Conservation (phyloP, 2,113 vertebrate species). For the Gracilinanus agilis region DNA sequence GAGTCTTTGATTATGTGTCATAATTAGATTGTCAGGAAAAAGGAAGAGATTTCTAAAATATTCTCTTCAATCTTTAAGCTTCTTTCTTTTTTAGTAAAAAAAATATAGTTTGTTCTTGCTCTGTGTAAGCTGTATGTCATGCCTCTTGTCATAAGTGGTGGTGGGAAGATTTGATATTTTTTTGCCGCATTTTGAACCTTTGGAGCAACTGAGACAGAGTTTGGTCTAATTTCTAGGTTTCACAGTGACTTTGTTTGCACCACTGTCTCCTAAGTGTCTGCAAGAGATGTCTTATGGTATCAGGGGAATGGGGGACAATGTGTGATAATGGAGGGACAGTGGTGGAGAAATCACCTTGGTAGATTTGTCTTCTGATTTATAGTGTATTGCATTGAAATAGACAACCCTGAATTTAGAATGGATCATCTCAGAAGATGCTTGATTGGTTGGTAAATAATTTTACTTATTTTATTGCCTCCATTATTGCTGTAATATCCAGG, state of each 20-base stretch:
- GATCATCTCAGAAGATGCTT: conserved; percentile 36
- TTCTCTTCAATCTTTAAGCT: neutral
- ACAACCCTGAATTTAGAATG: conserved; percentile 11
- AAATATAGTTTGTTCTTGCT: neutral
- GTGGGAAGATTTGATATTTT: neutral
- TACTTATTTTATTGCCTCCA: conserved; percentile 43
- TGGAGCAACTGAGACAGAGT: neutral
- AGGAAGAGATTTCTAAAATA: neutral
- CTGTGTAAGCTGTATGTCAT: neutral
- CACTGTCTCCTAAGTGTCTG: neutral
- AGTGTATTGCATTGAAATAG: neutral
- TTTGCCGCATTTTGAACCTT: neutral
- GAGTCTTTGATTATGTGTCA: neutral
- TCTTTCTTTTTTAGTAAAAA: neutral
- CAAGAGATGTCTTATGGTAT: no score
- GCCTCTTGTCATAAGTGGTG: neutral
- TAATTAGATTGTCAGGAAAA: neutral
- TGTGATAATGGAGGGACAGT: neutral
- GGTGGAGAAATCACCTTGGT: conserved; percentile 22
- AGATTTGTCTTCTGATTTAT: conserved; percentile 10
- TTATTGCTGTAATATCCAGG: neutral
- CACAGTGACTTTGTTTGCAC: neutral
- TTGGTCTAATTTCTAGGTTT: neutral
- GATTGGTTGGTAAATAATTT: neutral
- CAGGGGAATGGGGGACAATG: no score